These are phyloP conservation scores for Petrocephalus microphthalmus DNA, from an alignment of 2,113 vertebrate species.

Conservation along the genomic window DNA sequence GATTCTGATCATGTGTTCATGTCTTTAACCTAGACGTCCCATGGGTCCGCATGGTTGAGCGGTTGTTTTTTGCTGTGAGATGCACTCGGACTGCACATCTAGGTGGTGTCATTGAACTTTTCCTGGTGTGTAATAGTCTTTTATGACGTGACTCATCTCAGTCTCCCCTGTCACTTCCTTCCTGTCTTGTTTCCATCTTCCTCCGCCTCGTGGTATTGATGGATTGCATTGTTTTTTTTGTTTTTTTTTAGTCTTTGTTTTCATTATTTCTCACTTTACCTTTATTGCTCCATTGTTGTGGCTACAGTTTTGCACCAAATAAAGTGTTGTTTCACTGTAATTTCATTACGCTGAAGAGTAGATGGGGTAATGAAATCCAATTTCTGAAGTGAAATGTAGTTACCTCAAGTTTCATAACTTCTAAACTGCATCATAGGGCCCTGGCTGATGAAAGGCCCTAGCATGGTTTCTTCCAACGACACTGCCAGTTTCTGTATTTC, in stretches of 20 bases:
- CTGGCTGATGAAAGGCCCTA: background rate
- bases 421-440: conserved; percentile 29
- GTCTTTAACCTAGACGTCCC: background rate
- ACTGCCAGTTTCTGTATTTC: background rate
- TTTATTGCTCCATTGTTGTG: conserved; percentile 43
- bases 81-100: background rate
- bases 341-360: conserved; percentile 10
- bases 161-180: background rate
- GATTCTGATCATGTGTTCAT: background rate
- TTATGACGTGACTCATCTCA: background rate
- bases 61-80: background rate
- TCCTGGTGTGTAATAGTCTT: background rate
- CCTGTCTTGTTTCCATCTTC: background rate
- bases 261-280: conserved; percentile 38
- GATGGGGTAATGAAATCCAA: conserved; percentile 37
- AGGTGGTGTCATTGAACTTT: conserved; percentile 27
- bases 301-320: conserved; percentile 24
- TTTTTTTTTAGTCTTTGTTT: conserved; percentile 26
- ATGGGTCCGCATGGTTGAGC: background rate
- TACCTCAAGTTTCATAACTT: conserved; percentile 35
- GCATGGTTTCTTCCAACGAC: background rate
- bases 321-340: conserved; percentile 19
- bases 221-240: conserved; percentile 16
- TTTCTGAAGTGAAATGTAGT: conserved; percentile 37
- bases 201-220: conserved; percentile 11